A percentile compares a stretch with the other conserved stretches of the same genome.
phyloP scores from a whole-genome alignment of 2,113 vertebrate species.

The Vulpes ferrilata region DNA sequence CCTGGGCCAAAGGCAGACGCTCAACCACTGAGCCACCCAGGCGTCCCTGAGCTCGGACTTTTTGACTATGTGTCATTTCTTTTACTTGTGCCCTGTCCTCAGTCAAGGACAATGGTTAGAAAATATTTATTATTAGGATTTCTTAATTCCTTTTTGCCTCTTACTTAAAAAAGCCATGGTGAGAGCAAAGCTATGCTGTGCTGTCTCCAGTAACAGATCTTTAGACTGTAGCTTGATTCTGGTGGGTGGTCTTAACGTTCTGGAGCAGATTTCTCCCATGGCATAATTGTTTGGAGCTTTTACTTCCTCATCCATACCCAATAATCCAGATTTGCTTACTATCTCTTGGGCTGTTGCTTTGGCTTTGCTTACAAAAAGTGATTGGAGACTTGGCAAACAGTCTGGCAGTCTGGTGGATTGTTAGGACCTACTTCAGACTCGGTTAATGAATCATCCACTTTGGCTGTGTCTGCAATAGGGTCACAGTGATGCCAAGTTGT shows the following conservation, averaged over 20 bases:
- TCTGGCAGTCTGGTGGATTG: neutral
- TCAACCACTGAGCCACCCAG: too few species aligned
- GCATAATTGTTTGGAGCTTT: neutral
- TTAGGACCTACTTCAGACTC: neutral
- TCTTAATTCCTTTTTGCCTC: neutral
- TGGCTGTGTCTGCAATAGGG: neutral
- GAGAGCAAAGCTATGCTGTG: neutral
- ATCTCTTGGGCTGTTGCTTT: slow-evolving; percentile 6
- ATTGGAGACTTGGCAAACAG: neutral
- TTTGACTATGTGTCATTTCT: neutral
- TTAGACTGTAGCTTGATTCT: neutral
- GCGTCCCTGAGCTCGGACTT: neutral
- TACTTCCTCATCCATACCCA: neutral
- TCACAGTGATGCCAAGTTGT: neutral
- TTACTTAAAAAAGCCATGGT: neutral
- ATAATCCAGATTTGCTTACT: slow-evolving; percentile 54
- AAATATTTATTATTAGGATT: neutral
- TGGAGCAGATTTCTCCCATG: neutral
- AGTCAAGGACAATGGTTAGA: neutral
- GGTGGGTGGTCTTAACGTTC: neutral
- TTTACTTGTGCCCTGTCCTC: neutral
- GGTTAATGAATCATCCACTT: neutral
- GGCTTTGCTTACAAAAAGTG: slow-evolving; percentile 39
- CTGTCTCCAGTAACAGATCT: neutral
- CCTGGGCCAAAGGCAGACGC: too few species aligned